phyloP scores from a whole-genome alignment of 1,140 invertebrate species.

The Rhagoletis pomonella region DNA sequence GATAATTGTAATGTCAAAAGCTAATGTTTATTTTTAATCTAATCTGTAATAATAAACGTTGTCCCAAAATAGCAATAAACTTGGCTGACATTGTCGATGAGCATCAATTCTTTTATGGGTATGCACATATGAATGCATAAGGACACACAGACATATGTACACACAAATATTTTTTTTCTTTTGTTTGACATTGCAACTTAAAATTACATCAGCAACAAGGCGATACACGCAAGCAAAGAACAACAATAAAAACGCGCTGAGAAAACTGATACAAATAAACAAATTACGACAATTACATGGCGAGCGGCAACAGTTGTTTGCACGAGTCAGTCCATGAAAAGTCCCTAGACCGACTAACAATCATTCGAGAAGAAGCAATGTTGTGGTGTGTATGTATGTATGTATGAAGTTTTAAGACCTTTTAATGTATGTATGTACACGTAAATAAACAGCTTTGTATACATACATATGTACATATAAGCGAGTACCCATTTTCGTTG shows the following conservation, averaged over 20 bases:
- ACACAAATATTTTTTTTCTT: too few relatives aligned
- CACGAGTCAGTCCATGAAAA: not conserved
- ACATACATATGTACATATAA: not conserved
- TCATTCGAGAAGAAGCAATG: not conserved
- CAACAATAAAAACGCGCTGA: not conserved
- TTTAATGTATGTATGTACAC: not conserved
- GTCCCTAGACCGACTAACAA: not conserved
- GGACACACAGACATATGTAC: too few relatives aligned
- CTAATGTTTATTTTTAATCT: too few relatives aligned
- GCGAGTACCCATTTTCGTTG: not conserved
- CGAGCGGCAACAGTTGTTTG: slow-evolving; percentile 1
- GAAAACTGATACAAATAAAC: slow-evolving; percentile 4
- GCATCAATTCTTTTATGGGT: too few relatives aligned
- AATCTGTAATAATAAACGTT: too few relatives aligned
- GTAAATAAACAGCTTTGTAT: not conserved
- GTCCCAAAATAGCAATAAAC: too few relatives aligned
- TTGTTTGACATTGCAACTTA: not conserved
- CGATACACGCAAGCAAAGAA: not conserved
- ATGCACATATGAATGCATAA: too few relatives aligned
- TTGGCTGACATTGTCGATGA: too few relatives aligned
- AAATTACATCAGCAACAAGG: not conserved
- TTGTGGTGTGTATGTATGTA: not conserved
- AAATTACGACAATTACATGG: slow-evolving; percentile 19
- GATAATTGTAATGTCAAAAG: too few relatives aligned
- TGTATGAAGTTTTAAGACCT: too few relatives aligned